Percentiles rank a stretch among this genome's conserved stretches.
Evolutionary conservation across 2,797 vertebrate species (phyloP).

Genomic region (Strix occidentalis): DNA sequence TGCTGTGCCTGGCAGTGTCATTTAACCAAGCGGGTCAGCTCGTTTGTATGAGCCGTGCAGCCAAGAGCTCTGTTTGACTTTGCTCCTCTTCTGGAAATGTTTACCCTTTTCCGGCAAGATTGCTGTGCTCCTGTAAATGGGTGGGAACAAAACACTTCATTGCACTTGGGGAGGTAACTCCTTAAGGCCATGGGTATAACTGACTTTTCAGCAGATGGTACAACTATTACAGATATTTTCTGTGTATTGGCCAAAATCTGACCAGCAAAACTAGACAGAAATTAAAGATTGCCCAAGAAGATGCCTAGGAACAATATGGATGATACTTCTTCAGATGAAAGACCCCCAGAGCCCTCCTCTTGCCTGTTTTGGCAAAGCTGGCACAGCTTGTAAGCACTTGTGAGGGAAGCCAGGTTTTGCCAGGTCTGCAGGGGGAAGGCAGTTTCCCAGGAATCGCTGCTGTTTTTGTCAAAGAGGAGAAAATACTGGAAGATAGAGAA

Average conservation of each 20-base stretch:
- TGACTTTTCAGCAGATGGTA: neutral
- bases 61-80: neutral
- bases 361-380: neutral
- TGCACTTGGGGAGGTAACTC: neutral
- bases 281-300: neutral
- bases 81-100: neutral
- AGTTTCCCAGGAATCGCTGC: neutral
- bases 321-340: neutral
- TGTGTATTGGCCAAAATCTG: neutral
- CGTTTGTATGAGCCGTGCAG: accelerated
- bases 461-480: neutral
- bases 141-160: neutral
- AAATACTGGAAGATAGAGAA: neutral
- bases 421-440: neutral
- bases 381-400: neutral
- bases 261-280: neutral
- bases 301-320: neutral
- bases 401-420: neutral
- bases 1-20: neutral
- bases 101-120: neutral
- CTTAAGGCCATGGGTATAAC: neutral
- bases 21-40: neutral
- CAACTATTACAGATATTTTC: neutral
- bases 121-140: neutral
- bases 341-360: neutral